These are phyloP conservation scores for Actenoides lindsayi DNA, from an alignment of 2,113 vertebrate species.

Conservation along the genomic window DNA sequence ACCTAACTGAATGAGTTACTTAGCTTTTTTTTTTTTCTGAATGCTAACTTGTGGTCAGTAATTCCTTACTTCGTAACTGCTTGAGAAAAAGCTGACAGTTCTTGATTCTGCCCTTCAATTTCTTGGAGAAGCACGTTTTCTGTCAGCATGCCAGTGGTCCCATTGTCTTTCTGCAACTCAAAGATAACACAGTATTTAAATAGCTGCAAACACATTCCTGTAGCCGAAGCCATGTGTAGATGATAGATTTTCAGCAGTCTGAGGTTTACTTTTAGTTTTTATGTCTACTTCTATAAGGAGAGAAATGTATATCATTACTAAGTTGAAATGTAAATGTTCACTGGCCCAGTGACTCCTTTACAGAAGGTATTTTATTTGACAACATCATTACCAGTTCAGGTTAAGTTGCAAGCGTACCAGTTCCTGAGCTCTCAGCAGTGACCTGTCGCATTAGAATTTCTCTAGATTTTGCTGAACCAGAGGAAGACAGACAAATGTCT, in stretches of 20 bases:
- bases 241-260: background rate
- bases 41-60: background rate
- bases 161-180: slow-evolving; percentile 82
- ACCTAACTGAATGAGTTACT: background rate
- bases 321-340: background rate
- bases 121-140: slow-evolving; percentile 80
- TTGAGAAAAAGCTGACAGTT: slow-evolving; percentile 90
- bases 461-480: background rate
- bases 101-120: slow-evolving; percentile 86
- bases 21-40: background rate
- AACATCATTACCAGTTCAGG: background rate
- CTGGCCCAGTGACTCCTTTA: background rate
- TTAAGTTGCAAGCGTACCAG: background rate
- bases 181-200: slow-evolving; percentile 46
- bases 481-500: background rate
- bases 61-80: slow-evolving; percentile 86
- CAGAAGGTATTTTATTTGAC: background rate
- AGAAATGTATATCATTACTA: background rate
- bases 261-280: background rate
- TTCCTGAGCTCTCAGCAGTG: background rate
- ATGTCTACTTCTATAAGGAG: background rate
- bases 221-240: background rate
- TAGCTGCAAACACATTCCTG: background rate
- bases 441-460: background rate
- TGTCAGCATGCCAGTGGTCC: slow-evolving; percentile 77